These are phyloP conservation scores for Plagodis dolabraria DNA, from an alignment of 2,888 invertebrate genomes.

Conservation along the genomic window DNA sequence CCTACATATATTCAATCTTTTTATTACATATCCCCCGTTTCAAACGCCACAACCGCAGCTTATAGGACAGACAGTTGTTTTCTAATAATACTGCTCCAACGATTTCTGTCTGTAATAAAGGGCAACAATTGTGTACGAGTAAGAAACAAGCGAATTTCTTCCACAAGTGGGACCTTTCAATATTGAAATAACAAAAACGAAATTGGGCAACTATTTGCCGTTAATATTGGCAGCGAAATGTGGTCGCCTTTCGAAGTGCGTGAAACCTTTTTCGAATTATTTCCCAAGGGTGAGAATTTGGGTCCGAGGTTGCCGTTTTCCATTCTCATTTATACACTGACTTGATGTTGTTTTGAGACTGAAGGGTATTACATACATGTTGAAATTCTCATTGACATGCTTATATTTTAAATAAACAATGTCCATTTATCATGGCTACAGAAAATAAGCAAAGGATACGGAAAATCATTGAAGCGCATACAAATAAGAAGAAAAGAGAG, in stretches of 20 bases:
- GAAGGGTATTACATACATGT: slow-evolving; percentile 15
- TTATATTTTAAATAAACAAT: too few relatives aligned
- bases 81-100: slow-evolving; percentile 1
- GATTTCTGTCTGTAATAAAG: slow-evolving; percentile 17
- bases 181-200: slow-evolving; percentile 30
- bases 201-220: slow-evolving; percentile 31
- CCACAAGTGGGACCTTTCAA: slow-evolving; percentile 19
- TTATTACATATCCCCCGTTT: too few relatives aligned
- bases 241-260: slow-evolving; percentile 42
- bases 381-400: too few relatives aligned
- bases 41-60: background rate
- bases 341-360: slow-evolving; percentile 46
- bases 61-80: background rate
- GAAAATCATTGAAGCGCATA: too few relatives aligned
- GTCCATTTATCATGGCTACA: too few relatives aligned
- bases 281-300: slow-evolving; percentile 52
- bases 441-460: too few relatives aligned
- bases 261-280: slow-evolving; percentile 47
- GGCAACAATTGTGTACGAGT: slow-evolving; percentile 15
- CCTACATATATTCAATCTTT: too few relatives aligned
- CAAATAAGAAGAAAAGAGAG: too few relatives aligned
- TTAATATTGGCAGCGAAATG: slow-evolving; percentile 32
- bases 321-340: slow-evolving; percentile 52
- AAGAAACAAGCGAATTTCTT: slow-evolving; percentile 17
- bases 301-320: slow-evolving; percentile 49